Evolutionary conservation across 1,140 invertebrate genomes (phyloP).

Genomic region (Calliphora vicina): DNA sequence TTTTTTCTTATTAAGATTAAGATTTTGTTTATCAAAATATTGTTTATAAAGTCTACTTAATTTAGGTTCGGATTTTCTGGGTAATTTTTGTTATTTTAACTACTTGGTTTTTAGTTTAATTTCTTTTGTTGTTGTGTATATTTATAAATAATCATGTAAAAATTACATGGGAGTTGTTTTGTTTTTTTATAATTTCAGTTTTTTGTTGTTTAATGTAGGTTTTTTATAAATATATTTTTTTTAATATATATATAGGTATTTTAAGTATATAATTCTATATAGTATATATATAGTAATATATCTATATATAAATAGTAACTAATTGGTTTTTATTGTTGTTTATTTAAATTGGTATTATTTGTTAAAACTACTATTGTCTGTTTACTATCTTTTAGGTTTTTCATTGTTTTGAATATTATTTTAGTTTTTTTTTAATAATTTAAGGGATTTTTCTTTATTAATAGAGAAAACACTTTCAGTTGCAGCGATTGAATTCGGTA

Average conservation of each 20-base stretch:
- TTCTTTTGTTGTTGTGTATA: constrained; percentile 5
- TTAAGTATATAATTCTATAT: constrained; percentile 9
- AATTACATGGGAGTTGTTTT: constrained; percentile 22
- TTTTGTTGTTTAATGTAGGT: background rate
- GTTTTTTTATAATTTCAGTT: background rate
- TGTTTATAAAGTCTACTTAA: background rate
- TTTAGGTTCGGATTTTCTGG: background rate
- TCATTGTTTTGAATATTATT: background rate
- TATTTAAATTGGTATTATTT: background rate
- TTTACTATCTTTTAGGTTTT: constrained; percentile 34
- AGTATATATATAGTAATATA: constrained; percentile 6
- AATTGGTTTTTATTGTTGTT: constrained; percentile 27
- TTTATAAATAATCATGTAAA: constrained; percentile 33
- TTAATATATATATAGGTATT: constrained; percentile 8
- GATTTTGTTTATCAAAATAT: background rate
- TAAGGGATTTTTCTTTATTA: background rate
- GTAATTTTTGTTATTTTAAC: background rate
- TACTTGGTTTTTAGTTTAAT: background rate
- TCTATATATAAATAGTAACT: constrained; percentile 34
- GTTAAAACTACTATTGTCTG: constrained; percentile 33
- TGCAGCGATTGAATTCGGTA: too few relatives aligned
- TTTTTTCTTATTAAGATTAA: too few relatives aligned
- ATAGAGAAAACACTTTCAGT: too few relatives aligned
- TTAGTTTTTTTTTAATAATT: background rate
- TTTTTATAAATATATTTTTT: constrained; percentile 21